A percentile compares a stretch with the other conserved stretches of the same genome.
phyloP scores from a whole-genome alignment of 2,888 invertebrate species.

The Pteria penguin region DNA sequence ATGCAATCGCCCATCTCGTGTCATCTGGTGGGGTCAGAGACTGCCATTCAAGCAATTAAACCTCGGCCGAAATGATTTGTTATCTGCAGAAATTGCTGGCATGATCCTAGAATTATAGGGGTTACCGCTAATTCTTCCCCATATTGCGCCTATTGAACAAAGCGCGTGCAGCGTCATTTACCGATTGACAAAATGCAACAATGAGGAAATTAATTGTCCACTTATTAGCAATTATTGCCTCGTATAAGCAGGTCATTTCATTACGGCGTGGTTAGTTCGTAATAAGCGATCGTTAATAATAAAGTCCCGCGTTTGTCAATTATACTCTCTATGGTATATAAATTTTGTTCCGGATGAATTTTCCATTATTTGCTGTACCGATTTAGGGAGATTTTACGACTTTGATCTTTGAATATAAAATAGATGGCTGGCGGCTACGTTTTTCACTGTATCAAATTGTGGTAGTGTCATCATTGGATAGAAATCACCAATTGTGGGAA shows the following conservation, averaged over 20 bases:
- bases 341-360: neutral
- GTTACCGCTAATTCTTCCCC: neutral
- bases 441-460: too few relatives aligned
- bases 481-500: too few relatives aligned
- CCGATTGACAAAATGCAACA: neutral
- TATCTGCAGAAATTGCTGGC: neutral
- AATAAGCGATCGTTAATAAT: neutral
- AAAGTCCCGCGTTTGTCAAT: neutral
- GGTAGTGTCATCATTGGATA: too few relatives aligned
- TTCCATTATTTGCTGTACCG: neutral
- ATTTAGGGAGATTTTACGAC: neutral
- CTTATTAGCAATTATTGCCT: neutral
- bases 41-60: neutral
- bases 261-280: neutral
- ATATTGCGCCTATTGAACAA: neutral
- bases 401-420: neutral
- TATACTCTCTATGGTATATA: neutral
- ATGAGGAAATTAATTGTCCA: neutral
- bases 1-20: neutral
- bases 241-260: too few relatives aligned
- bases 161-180: neutral
- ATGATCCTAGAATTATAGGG: neutral
- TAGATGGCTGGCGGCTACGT: too few relatives aligned
- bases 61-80: neutral
- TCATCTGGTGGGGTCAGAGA: neutral